Percentiles rank a stretch among this genome's conserved stretches.
Evolutionary conservation across 2,113 vertebrate species (phyloP).

Genomic region (Onychorhynchus coronatus): DNA sequence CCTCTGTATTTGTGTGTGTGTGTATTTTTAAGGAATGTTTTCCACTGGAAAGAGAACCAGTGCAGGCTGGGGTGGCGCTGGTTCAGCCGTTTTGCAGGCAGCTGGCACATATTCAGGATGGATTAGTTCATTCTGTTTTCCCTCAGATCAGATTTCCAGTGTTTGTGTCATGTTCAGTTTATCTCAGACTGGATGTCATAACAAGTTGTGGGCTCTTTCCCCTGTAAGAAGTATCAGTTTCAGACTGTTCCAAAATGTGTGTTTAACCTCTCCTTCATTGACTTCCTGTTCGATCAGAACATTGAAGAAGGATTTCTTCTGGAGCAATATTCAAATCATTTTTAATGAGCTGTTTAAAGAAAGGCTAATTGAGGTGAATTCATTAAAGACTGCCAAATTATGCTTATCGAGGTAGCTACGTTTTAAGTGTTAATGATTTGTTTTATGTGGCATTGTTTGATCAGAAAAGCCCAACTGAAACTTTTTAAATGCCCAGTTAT

Average conservation of each 20-base stretch:
- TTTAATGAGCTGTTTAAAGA: conserved; percentile 87
- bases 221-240: conserved; percentile 50
- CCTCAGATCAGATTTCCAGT: not conserved
- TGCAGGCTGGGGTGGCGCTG: not conserved
- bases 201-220: conserved; percentile 12
- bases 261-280: conserved; percentile 75
- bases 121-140: not conserved
- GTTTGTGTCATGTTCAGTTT: not conserved
- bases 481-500: conserved; percentile 68
- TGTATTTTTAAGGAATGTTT: not conserved
- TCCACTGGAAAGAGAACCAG: not conserved
- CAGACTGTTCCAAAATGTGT: conserved; percentile 50
- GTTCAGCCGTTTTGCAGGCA: not conserved
- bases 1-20: not conserved
- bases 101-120: not conserved
- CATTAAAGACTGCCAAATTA: conserved; percentile 82
- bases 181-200: not conserved
- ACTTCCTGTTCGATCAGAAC: conserved; percentile 72
- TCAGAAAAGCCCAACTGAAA: conserved; percentile 72
- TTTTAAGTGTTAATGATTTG: conserved; percentile 79
- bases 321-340: conserved; percentile 76
- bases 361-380: conserved; percentile 90
- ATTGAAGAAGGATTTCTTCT: conserved; percentile 73
- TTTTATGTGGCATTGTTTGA: conserved; percentile 73
- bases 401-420: conserved; percentile 71